Evolutionary conservation across 2,113 vertebrate species (phyloP).

Genomic region (Aptenodytes patagonicus): DNA sequence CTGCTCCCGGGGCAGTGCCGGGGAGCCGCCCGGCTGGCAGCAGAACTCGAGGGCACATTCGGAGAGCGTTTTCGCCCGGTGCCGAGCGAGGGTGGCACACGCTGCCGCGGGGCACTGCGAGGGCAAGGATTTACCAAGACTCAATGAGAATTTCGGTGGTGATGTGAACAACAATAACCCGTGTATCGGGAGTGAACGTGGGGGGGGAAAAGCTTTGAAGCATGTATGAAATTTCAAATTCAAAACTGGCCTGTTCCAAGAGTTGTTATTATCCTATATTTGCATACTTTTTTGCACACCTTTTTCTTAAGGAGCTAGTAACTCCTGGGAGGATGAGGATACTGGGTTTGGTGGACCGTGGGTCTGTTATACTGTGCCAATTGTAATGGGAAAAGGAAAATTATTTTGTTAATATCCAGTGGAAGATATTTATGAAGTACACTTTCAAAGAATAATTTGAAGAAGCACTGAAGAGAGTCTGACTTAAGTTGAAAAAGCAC

Average conservation of each 20-base stretch:
- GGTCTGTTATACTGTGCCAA: accelerated
- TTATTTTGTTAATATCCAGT: background rate
- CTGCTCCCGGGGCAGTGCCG: background rate
- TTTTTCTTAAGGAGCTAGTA: too few relatives aligned
- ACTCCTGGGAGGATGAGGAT: background rate
- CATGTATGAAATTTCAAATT: accelerated
- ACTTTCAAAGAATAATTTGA: background rate
- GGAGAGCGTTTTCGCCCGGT: too few relatives aligned
- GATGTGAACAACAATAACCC: accelerated
- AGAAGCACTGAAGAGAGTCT: background rate
- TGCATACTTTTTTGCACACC: accelerated
- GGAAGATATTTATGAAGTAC: background rate
- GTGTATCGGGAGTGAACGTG: accelerated
- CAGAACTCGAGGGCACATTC: background rate
- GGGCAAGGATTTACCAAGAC: accelerated
- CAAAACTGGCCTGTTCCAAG: accelerated
- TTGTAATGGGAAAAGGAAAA: background rate
- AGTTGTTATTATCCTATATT: accelerated
- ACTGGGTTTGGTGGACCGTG: accelerated
- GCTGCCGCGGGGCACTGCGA: background rate
- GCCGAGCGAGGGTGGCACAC: background rate
- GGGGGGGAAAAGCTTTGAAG: background rate
- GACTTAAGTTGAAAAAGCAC: background rate
- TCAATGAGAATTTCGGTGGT: background rate
- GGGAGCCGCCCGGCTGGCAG: background rate